Conservation (phyloP, 1,140 invertebrate genomes). For the Drosophila sp. region DNA sequence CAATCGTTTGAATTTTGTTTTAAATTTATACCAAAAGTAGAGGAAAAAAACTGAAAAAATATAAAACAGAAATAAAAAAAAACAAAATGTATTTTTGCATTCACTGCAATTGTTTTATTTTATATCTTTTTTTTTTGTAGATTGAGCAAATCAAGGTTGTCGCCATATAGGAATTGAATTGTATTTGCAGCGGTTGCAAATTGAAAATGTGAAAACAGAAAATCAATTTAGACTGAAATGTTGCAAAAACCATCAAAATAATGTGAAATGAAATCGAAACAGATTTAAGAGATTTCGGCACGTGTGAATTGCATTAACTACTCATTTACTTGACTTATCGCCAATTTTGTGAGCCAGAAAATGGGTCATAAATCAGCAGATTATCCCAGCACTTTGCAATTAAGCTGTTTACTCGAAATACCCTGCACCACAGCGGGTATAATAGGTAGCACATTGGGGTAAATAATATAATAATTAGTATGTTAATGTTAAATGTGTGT, state of each 20-base stretch:
- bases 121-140: constrained; percentile 6
- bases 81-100: constrained; percentile 35
- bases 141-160: constrained; percentile 39
- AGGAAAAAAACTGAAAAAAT: constrained; percentile 14
- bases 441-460: no score
- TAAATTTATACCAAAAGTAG: constrained; percentile 15
- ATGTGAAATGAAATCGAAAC: constrained; percentile 4
- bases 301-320: constrained; percentile 13
- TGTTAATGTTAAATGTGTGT: no score
- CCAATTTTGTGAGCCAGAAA: constrained; percentile 12
- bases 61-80: constrained; percentile 10
- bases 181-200: constrained; percentile 10
- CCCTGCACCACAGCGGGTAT: not conserved
- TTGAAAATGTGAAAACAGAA: constrained; percentile 4
- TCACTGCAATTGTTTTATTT: constrained; percentile 39
- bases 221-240: constrained; percentile 10
- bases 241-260: constrained; percentile 25
- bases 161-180: constrained; percentile 26
- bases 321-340: not conserved
- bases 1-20: constrained; percentile 33
- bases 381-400: constrained; percentile 8
- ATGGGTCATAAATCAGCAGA: constrained; percentile 10
- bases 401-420: not conserved
- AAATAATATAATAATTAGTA: no score
- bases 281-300: constrained; percentile 16